Percentiles rank a stretch among this genome's conserved stretches.
These are phyloP conservation scores for Troides helena DNA, from an alignment of 2,888 invertebrate genomes.

Conservation along the genomic window DNA sequence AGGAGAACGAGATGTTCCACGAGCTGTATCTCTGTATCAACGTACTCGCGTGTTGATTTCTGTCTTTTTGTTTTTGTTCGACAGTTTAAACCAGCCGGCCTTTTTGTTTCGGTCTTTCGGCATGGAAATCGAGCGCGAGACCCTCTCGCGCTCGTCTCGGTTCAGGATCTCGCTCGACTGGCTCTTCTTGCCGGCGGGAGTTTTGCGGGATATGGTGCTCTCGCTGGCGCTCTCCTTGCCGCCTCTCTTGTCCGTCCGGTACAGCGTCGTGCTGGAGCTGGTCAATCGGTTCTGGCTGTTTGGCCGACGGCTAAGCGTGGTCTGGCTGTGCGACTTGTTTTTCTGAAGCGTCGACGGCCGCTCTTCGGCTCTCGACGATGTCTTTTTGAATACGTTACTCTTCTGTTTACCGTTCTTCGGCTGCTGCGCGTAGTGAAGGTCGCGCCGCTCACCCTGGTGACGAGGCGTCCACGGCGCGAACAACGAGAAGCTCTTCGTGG, in stretches of 20 bases:
- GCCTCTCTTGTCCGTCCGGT: constrained; percentile 65
- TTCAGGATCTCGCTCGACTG: constrained; percentile 83
- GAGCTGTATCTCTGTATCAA: constrained; percentile 36
- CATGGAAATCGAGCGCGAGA: constrained; percentile 85
- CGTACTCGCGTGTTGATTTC: constrained; percentile 70
- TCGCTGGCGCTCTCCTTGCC: constrained; percentile 48
- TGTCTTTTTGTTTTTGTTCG: constrained; percentile 72
- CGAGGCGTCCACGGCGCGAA: constrained; percentile 92
- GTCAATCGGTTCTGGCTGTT: constrained; percentile 55
- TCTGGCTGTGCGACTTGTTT: constrained; percentile 72
- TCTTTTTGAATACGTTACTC: constrained; percentile 60
- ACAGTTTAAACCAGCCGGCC: constrained; percentile 86
- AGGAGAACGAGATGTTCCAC: neutral
- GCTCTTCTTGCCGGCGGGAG: constrained; percentile 68
- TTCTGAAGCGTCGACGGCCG: constrained; percentile 65
- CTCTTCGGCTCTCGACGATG: constrained; percentile 66
- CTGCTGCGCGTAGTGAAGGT: constrained; percentile 89
- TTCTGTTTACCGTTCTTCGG: constrained; percentile 64
- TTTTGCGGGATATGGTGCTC: constrained; percentile 66
- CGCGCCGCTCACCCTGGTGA: constrained; percentile 85
- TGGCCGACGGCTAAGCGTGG: constrained; percentile 61
- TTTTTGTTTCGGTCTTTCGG: constrained; percentile 86
- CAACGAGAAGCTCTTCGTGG: constrained; percentile 90
- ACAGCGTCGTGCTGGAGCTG: constrained; percentile 65
- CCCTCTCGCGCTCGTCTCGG: constrained; percentile 70